Percentiles rank a stretch among this genome's conserved stretches.
phyloP scores from a whole-genome alignment of 2,113 vertebrate species.

The Myotis brandtii region DNA sequence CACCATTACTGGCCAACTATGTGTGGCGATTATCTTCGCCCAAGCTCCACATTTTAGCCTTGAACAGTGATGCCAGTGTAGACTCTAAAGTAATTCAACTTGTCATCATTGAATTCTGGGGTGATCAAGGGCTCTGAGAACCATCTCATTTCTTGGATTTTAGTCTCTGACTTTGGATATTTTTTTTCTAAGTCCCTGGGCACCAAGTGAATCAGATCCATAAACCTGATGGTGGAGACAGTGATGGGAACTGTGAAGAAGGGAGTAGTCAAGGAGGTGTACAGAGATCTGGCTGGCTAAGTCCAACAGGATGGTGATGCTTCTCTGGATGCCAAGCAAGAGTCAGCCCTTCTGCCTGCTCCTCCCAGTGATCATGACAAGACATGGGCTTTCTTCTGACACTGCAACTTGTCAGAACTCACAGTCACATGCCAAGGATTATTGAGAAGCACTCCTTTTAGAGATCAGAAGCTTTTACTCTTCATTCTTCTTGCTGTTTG shows the following conservation, averaged over 20 bases:
- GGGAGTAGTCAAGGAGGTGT: not conserved
- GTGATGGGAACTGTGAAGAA: not conserved
- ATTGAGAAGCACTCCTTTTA: not conserved
- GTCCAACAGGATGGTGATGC: not conserved
- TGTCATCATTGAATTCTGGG: conserved; percentile 82
- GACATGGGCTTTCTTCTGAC: not conserved
- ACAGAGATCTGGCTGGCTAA: not conserved
- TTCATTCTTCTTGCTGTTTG: not conserved
- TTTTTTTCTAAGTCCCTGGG: not conserved
- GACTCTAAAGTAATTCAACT: conserved; percentile 87
- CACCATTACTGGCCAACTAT: not conserved
- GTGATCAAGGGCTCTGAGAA: conserved; percentile 52
- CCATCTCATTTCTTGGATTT: not conserved
- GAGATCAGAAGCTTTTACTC: not conserved
- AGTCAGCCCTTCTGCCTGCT: not conserved
- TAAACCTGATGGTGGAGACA: not conserved
- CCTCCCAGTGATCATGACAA: not conserved
- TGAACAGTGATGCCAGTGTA: conserved; percentile 88
- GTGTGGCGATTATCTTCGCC: conserved; percentile 78
- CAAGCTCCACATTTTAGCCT: conserved; percentile 81
- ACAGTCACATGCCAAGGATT: not conserved
- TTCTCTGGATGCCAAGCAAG: not conserved
- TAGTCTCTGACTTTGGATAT: not conserved
- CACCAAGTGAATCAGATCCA: not conserved
- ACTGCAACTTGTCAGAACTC: not conserved